Conservation (phyloP, 2,888 invertebrate genomes). For the Nephrotoma flavescens region DNA sequence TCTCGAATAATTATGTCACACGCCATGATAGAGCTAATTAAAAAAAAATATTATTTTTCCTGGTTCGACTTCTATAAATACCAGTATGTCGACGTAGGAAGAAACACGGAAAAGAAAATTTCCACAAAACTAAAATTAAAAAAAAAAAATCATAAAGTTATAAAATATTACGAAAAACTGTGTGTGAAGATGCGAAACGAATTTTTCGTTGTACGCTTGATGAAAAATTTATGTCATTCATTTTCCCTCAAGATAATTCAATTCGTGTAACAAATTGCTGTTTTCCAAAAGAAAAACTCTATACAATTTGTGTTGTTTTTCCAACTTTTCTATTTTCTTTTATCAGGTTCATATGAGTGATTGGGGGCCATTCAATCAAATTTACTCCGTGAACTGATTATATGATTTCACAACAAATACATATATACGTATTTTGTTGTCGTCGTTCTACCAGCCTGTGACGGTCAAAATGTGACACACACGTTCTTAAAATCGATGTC, state of each 20-base stretch:
- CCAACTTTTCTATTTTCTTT: background rate
- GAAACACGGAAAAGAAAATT: background rate
- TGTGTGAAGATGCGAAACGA: background rate
- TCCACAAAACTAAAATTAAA: background rate
- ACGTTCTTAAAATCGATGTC: background rate
- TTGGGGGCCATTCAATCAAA: background rate
- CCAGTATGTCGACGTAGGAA: background rate
- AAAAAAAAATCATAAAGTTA: background rate
- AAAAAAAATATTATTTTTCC: background rate
- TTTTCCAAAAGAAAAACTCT: background rate
- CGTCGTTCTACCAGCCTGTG: background rate
- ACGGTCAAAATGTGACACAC: background rate
- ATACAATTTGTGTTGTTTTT: background rate
- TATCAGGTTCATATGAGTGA: background rate
- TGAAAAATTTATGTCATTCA: background rate
- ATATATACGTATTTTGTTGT: background rate
- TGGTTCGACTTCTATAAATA: background rate
- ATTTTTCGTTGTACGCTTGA: background rate
- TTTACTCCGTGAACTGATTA: background rate
- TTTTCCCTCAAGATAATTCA: background rate
- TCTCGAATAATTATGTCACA: background rate
- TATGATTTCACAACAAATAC: background rate
- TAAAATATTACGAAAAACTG: background rate
- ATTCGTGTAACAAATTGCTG: background rate
- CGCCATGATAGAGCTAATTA: background rate